These are phyloP conservation scores for Dyspetes luteomarginatus DNA, from an alignment of 2,888 invertebrate genomes.

Conservation along the genomic window DNA sequence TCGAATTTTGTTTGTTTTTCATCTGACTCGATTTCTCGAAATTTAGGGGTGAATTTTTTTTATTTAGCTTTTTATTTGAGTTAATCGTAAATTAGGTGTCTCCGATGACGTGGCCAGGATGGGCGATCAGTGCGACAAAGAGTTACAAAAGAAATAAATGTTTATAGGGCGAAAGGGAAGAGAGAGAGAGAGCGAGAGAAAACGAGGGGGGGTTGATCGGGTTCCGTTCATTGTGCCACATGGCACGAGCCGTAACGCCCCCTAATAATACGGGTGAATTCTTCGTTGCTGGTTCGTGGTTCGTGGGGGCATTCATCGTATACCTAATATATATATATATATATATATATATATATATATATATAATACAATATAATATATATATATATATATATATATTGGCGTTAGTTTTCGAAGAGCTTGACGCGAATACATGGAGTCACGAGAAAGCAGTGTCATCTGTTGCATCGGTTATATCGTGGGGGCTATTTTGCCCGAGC, in stretches of 20 bases:
- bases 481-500: conserved; percentile 29
- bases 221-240: conserved; percentile 76
- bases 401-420: conserved; percentile 47
- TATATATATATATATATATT: conserved; percentile 29
- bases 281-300: conserved; percentile 50
- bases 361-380: too few species aligned
- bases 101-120: neutral
- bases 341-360: conserved; percentile 23
- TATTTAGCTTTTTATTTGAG: neutral
- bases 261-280: conserved; percentile 70
- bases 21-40: neutral
- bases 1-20: too few species aligned
- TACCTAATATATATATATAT: conserved; percentile 17
- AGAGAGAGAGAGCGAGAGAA: conserved; percentile 19
- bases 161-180: conserved; percentile 10
- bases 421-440: conserved; percentile 63
- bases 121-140: neutral
- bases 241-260: conserved; percentile 77
- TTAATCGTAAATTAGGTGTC: conserved; percentile 14
- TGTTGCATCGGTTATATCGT: conserved; percentile 79
- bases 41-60: conserved; percentile 25
- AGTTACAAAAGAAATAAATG: conserved; percentile 2
- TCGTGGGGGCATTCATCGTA: conserved; percentile 63
- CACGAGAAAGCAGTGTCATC: conserved; percentile 78
- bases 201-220: conserved; percentile 41